Evolutionary conservation across 2,888 invertebrate genomes (phyloP), one percentile per base, ranked within the genome.

Genomic region (Platypus cylindrus): DNA sequence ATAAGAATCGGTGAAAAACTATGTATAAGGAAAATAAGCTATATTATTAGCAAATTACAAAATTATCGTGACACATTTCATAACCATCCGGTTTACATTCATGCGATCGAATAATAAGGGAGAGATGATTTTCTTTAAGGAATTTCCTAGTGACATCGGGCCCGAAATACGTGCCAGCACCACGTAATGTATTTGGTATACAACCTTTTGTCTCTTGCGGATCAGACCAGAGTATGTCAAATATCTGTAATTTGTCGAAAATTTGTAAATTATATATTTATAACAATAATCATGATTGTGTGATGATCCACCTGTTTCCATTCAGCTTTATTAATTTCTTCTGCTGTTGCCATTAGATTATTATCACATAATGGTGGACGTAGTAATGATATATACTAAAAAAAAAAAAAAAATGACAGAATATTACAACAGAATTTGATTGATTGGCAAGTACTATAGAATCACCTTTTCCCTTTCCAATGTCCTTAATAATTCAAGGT

Each of bases 31-130:
- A 13, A 17, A 14, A n/a, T 31, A 9, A 30, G 3, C 7, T 34
- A n/a, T 17, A 29, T 22, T 8, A 25, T 15, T 5, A 12, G 28
- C 13, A 36, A 60, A 66, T 64, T 59, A 84, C 87, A 64, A 78
- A 80, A 51, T 79, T 77, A 56, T 80, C 74, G 52, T 93, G 93
- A 33, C 76, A 70, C 48, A 84, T 73, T 63, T 93, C 91, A 57
- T 86, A 90, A 9, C 93, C 93, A 31, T 89, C 89, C 2, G 80
- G 77, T 63, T 91, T 93, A 62, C 93, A 93, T 59, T 93, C 91
- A 58, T 93, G 93, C 5, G 90, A 91, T 33, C 91, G 70, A 27
- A 93, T 77, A 5, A 93, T 64, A 51, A 83, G 75, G 43, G 75
- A 70, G 12, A 90, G 65, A 48, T 78, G 76, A 61, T 87, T 78